phyloP scores from a whole-genome alignment of 2,888 invertebrate species.

The Horisme vitalbata region DNA sequence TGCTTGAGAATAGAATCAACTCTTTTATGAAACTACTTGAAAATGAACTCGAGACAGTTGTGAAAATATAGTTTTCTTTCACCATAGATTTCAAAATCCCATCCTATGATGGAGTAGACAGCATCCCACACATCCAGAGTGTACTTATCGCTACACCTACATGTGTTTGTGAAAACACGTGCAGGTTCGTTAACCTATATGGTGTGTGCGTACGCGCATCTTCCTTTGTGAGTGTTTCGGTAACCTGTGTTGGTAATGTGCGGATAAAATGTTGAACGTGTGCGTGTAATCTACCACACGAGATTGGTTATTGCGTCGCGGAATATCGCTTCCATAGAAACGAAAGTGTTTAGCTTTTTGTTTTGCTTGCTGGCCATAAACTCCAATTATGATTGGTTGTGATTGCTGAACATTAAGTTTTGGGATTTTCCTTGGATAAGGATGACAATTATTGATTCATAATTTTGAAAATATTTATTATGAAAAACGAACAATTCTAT shows the following conservation, averaged over 20 bases:
- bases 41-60: too few species aligned
- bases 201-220: slow-evolving; percentile 43
- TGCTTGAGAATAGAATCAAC: not conserved
- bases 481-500: too few species aligned
- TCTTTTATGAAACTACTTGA: slow-evolving; percentile 1
- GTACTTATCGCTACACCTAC: slow-evolving; percentile 37
- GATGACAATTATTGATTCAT: too few species aligned
- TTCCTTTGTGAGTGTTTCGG: slow-evolving; percentile 27
- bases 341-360: slow-evolving; percentile 20
- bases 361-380: slow-evolving; percentile 10
- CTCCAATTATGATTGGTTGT: too few species aligned
- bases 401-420: too few species aligned
- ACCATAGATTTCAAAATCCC: slow-evolving; percentile 21
- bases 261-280: slow-evolving; percentile 6
- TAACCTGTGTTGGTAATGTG: slow-evolving; percentile 23
- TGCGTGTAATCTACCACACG: slow-evolving; percentile 21
- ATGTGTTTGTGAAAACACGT: slow-evolving; percentile 59
- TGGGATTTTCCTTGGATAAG: too few species aligned
- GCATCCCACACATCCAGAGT: slow-evolving; percentile 31
- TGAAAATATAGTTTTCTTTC: too few species aligned
- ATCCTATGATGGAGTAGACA: slow-evolving; percentile 24
- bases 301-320: slow-evolving; percentile 29
- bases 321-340: slow-evolving; percentile 28
- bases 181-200: slow-evolving; percentile 65
- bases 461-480: too few species aligned